Conservation (phyloP, 2,113 vertebrate species). For the Sinocyclocheilus anophthalmus region DNA sequence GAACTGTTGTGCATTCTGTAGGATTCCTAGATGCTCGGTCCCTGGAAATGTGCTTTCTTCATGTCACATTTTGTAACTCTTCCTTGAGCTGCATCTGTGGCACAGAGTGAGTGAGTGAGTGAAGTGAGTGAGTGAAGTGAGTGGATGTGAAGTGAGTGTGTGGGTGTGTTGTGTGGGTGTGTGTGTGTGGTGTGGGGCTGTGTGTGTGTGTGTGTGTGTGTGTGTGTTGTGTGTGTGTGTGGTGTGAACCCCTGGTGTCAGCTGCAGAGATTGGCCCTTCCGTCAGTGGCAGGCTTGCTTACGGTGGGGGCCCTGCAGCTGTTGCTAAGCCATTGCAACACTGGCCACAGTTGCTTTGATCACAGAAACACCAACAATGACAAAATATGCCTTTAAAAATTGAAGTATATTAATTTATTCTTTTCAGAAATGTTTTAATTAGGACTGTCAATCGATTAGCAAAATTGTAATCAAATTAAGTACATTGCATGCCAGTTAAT, state of each 20-base stretch:
- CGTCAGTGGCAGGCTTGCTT: not conserved
- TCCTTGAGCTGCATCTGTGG: not conserved
- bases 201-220: not conserved
- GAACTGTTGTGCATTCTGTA: not conserved
- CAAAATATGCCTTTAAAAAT: not conserved
- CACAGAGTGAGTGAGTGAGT: not conserved
- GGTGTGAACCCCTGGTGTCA: conserved; percentile 10
- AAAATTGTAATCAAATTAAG: too few species aligned
- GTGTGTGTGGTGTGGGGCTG: not conserved
- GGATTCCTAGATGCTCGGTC: not conserved
- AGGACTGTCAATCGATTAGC: not conserved
- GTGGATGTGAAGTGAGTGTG: not conserved
- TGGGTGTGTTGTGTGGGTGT: not conserved
- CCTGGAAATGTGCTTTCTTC: conserved; percentile 18
- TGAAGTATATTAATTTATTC: not conserved
- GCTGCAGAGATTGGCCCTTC: conserved; percentile 25
- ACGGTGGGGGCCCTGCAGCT: conserved; percentile 22
- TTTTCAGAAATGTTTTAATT: not conserved
- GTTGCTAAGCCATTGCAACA: conserved; percentile 19
- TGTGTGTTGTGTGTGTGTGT: not conserved
- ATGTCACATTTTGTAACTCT: not conserved
- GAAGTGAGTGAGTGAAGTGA: not conserved
- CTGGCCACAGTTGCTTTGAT: not conserved
- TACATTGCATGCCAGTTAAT: not conserved
- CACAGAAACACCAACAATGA: not conserved